A percentile compares a stretch with the other conserved stretches of the same genome.
Conservation (phyloP, 2,797 vertebrate species). For the Paedocypris micromegethes region DNA sequence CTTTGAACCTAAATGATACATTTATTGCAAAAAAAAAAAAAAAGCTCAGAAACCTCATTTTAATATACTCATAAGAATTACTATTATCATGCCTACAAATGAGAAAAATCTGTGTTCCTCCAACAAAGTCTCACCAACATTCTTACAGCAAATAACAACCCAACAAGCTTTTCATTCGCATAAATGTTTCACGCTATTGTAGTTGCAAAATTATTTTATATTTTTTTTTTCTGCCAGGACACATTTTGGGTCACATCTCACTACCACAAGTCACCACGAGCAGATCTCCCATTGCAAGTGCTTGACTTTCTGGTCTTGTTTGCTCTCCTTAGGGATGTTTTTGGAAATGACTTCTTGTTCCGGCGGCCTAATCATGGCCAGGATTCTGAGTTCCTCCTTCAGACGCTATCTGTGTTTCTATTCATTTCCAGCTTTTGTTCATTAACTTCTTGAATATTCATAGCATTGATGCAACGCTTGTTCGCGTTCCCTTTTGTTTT, state of each 20-base stretch:
- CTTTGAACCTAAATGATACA: no score
- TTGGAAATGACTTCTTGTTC: slow-evolving; percentile 49
- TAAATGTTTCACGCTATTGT: no score
- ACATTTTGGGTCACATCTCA: slow-evolving; percentile 21
- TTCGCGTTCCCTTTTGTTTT: slow-evolving; percentile 61
- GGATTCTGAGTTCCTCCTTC: slow-evolving; percentile 25
- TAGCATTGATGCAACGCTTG: slow-evolving; percentile 64
- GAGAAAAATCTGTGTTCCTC: no score
- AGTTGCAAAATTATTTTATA: no score
- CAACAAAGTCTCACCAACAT: no score
- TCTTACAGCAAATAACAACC: no score
- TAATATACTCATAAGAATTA: no score
- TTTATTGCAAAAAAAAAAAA: no score
- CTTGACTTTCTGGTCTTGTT: slow-evolving; percentile 15
- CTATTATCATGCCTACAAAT: no score
- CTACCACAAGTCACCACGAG: slow-evolving; percentile 36
- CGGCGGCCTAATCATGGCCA: slow-evolving; percentile 40
- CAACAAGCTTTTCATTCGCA: no score
- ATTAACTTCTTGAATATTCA: slow-evolving; percentile 59
- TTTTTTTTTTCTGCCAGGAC: no score
- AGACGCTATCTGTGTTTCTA: slow-evolving; percentile 48
- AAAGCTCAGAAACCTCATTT: no score
- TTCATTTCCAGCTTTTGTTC: slow-evolving; percentile 44
- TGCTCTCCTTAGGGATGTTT: slow-evolving; percentile 35
- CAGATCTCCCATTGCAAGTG: slow-evolving; percentile 8